Percentiles rank a stretch among this genome's conserved stretches.
These are phyloP conservation scores for Ptiloglossa arizonensis DNA, from an alignment of 1,140 invertebrate species.

Conservation along the genomic window DNA sequence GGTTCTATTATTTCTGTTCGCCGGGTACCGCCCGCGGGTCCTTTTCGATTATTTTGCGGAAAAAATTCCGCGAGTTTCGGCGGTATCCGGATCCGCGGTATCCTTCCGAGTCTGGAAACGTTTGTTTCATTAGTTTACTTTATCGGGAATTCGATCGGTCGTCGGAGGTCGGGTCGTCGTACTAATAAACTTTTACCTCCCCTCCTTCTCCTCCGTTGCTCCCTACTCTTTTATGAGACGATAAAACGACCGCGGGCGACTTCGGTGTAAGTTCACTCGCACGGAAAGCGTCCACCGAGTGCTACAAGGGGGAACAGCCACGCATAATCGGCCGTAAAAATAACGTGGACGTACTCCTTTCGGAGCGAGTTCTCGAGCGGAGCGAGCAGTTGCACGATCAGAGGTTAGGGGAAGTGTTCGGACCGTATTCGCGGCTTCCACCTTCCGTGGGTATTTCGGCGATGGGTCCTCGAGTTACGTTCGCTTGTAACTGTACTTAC, in stretches of 20 bases:
- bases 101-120: not conserved
- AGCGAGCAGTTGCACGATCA: not conserved
- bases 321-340: conserved; percentile 30
- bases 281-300: not conserved
- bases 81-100: no score
- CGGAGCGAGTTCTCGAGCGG: not conserved
- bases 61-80: not conserved
- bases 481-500: no score
- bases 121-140: not conserved
- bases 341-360: not conserved
- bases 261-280: not conserved
- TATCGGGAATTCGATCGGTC: not conserved
- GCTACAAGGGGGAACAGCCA: not conserved
- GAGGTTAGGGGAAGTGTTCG: not conserved
- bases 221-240: conserved; percentile 5
- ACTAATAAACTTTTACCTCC: conserved; percentile 23
- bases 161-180: not conserved
- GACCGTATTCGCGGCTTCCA: not conserved
- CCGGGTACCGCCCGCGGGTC: no score
- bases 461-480: no score
- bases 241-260: not conserved
- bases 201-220: no score
- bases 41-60: not conserved
- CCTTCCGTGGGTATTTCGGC: not conserved
- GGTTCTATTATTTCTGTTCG: not conserved